A percentile compares a stretch with the other conserved stretches of the same genome.
phyloP scores from a whole-genome alignment of 2,888 invertebrate genomes.

The Melieria picta region DNA sequence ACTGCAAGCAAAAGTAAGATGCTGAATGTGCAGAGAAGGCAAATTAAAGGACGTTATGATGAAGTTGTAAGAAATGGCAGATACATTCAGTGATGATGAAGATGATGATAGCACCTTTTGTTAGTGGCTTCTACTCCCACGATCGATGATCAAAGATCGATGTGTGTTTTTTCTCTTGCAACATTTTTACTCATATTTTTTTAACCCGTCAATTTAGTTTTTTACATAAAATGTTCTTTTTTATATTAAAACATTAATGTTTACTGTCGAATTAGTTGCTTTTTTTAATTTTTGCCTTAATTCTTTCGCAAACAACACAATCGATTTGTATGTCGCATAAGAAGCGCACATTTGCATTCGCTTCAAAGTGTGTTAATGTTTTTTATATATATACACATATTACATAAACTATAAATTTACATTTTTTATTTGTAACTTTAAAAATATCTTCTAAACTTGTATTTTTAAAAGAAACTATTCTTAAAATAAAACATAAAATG shows the following conservation, averaged over 20 bases:
- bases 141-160: background rate
- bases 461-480: conserved; percentile 46
- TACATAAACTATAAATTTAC: background rate
- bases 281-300: background rate
- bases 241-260: background rate
- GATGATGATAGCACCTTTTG: conserved; percentile 9
- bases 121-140: conserved; percentile 26
- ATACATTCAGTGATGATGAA: conserved; percentile 7
- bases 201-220: conserved; percentile 3
- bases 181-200: conserved; percentile 5
- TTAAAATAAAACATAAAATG: conserved; percentile 48
- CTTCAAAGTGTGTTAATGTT: no score
- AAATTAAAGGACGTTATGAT: conserved; percentile 5
- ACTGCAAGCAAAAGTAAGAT: conserved; percentile 30
- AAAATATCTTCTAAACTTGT: conserved; percentile 38
- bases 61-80: background rate
- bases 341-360: background rate
- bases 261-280: background rate
- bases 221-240: conserved; percentile 6
- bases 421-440: conserved; percentile 23
- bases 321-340: background rate
- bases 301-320: conserved; percentile 1
- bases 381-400: background rate
- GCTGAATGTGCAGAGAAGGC: conserved; percentile 11
- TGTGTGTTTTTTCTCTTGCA: conserved; percentile 12